Percentiles rank a stretch among this genome's conserved stretches.
Conservation (phyloP, 2,113 vertebrate species). For the Sander lucioperca region DNA sequence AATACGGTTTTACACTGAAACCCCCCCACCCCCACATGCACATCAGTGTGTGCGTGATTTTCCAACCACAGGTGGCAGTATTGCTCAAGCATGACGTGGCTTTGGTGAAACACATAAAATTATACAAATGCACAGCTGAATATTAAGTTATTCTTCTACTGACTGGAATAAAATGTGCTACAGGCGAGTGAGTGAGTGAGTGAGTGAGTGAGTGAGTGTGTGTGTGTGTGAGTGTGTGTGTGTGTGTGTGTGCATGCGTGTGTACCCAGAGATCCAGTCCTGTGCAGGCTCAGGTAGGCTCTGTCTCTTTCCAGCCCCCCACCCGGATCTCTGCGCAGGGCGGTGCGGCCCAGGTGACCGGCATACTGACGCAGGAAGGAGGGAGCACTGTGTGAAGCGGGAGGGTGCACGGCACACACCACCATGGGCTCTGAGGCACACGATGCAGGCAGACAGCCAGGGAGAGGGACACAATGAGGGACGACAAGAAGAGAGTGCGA, state of each 20-base stretch:
- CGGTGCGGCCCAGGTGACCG: slow-evolving; percentile 83
- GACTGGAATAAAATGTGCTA: neutral
- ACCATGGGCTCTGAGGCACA: slow-evolving; percentile 81
- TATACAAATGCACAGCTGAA: neutral
- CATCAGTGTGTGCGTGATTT: neutral
- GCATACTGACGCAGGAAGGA: slow-evolving; percentile 88
- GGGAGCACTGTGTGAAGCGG: slow-evolving; percentile 86
- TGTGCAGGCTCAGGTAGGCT: slow-evolving; percentile 84
- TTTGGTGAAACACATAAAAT: neutral
- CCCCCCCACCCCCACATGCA: neutral
- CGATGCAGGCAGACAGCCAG: slow-evolving; percentile 29
- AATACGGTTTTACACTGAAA: slow-evolving; percentile 21
- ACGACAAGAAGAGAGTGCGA: slow-evolving; percentile 7
- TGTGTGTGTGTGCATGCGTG: slow-evolving; percentile 45
- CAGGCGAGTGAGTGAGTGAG: neutral
- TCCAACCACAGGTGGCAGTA: slow-evolving; percentile 44
- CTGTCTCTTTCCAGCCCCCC: slow-evolving; percentile 81
- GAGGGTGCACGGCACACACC: slow-evolving; percentile 80
- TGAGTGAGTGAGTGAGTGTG: neutral
- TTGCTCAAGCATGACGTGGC: slow-evolving; percentile 4
- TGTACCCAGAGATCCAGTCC: slow-evolving; percentile 86
- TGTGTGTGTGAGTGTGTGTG: slow-evolving; percentile 2
- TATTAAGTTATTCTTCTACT: neutral
- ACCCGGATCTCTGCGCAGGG: slow-evolving; percentile 83
- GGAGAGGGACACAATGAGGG: neutral